Base-by-base conservation (phyloP, 2,797 vertebrate species). In the Eulemur mongoz region DNA sequence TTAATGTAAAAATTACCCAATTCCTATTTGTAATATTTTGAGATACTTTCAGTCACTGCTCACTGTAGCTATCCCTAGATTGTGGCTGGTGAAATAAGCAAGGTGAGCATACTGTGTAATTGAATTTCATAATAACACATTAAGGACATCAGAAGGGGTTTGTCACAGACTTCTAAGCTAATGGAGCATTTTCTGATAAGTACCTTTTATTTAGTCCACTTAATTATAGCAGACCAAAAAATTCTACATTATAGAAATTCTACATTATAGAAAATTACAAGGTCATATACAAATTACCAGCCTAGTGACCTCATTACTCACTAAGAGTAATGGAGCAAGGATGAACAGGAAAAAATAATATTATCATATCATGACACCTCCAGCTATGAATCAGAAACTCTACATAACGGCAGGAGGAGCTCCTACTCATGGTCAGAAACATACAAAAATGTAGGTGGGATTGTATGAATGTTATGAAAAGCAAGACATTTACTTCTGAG, bases 111-210 rank as follows among this genome's bases (percentile, higher is more conserved):
- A 87, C 65, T 83, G 73, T 73, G 89, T 85, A 92, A 97, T 1
- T 80, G 91, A 96, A 96, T 96, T 96, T 97, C 76, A 94, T 80
- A 95, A 63, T 20, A 92, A 96, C 40, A 57, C 50, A 91, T 79
- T 90, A 94, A 96, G 83, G 48, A 92, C 67, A 78, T 61, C 80
- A 89, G 84, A 93, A 94, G 72, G 90, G 45, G 85, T 88, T 65
- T 94, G 80, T 92, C 83, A 35, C 35, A 70, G 93, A 92, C 59
- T 92, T 93, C 82, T 67, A 94, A 85, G 63, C 83, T 97, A 94
- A 96, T 94, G 50, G 83, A 72, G 27, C 59, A 94, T 76, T 95
- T 97, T 96, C 94, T 95, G 72, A 73, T 94, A 96, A 97, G 96
- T 32, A 81, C 61, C 22, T 93, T 97, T 95, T 94, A 97, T 95